Evolutionary conservation across 2,797 vertebrate genomes (phyloP).

Genomic region (Neostethus bicornis): DNA sequence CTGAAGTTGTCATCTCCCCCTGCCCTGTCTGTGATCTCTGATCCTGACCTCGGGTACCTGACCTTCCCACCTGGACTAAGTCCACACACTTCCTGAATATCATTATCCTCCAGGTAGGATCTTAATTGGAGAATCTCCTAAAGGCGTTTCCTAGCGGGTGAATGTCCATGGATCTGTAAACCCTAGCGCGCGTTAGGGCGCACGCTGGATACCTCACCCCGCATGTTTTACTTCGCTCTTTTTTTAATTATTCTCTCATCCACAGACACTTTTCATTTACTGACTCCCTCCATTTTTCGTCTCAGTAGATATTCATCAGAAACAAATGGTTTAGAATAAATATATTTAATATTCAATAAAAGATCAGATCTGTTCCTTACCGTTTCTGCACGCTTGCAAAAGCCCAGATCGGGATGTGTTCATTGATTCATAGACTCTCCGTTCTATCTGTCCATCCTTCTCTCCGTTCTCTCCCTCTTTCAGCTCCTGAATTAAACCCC

Average conservation of each 20-base stretch:
- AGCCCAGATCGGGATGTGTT: constrained; percentile 48
- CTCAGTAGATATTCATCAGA: no score
- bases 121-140: constrained; percentile 19
- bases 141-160: constrained; percentile 29
- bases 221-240: constrained; percentile 13
- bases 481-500: constrained; percentile 52
- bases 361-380: no score
- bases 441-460: constrained; percentile 51
- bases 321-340: no score
- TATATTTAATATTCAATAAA: no score
- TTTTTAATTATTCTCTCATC: constrained; percentile 31
- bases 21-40: not conserved
- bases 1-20: not conserved
- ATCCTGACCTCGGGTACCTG: constrained; percentile 17
- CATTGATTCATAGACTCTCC: constrained; percentile 57
- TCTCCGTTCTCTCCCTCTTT: constrained; percentile 47
- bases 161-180: no score
- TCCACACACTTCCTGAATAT: not conserved
- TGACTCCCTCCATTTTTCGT: not conserved
- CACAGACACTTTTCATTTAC: not conserved
- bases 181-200: no score
- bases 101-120: not conserved
- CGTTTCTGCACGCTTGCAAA: constrained; percentile 36
- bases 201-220: no score
- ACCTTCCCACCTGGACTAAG: not conserved